Evolutionary conservation across 2,888 invertebrate species (phyloP), one percentile per base, ranked within the genome.

Genomic region (Agrochola macilenta): DNA sequence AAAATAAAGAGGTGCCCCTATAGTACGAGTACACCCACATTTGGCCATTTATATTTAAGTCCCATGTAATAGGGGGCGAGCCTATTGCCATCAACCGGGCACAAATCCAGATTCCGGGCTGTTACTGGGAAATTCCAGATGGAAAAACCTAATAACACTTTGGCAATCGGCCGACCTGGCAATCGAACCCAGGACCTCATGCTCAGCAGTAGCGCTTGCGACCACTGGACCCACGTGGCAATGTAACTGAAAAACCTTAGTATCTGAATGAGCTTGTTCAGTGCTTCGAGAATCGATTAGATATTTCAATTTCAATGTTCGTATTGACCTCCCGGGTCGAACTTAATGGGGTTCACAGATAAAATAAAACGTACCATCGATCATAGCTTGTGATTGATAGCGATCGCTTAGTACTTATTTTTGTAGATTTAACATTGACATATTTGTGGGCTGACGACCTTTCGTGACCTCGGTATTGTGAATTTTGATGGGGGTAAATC

Each of bases 301-400:
- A 72, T 80, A 88, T 86, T 87, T 83, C 69, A 74, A 83, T 74
- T 87, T 83, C 69, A 74, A 83, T 74, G 49, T 81, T 85, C 81
- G 80, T 83, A 83, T 85, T 89, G 88, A 91, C 89, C 91, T 87
- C 86, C 82, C 58, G 77, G 87, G 79, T 82, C 83, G 79, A 69
- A 58, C 60, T 71, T 77, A 85, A 81, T 76, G 79, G 74, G 83
- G 46, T 61, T 64, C 58, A 69, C 73, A 87, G 81, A 90, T 86
- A 88, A 86, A 78, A 76, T 79, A 80, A 74, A 87, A 79, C 73
- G 75, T 74, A 74, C 84, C 82, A 87, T 89, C 85, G 82, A 90
- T 89, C 86, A 87, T 84, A 52, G 74, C 73, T 74, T 52, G 43
- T 88, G 91, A 90, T 87, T 87, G 88, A 90, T 90, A 83, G 72